Evolutionary conservation across 2,113 vertebrate genomes (phyloP).

Genomic region (Hippopotamus amphibius): DNA sequence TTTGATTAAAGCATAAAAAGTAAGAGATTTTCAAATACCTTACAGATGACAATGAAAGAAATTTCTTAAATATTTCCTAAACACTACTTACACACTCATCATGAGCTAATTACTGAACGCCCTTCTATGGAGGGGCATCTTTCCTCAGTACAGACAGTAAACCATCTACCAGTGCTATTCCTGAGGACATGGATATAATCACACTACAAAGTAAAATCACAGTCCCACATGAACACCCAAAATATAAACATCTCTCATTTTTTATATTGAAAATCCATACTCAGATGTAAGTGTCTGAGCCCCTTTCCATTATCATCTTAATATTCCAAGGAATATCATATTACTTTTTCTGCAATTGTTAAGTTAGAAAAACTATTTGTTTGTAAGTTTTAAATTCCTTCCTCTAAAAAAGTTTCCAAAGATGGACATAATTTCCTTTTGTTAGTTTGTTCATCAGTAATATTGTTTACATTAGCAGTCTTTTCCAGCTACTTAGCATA

Average conservation of each 20-base stretch:
- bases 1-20: conserved; percentile 58
- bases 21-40: background rate
- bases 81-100: background rate
- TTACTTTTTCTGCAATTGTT: background rate
- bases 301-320: background rate
- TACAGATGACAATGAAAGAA: background rate
- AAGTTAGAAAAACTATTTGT: background rate
- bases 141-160: background rate
- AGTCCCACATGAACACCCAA: background rate
- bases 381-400: conserved; percentile 17
- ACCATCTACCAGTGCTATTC: background rate
- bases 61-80: background rate
- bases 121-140: background rate
- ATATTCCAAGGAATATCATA: background rate
- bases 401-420: background rate
- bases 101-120: background rate
- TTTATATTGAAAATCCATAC: background rate
- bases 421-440: conserved; percentile 4
- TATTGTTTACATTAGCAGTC: conserved; percentile 4
- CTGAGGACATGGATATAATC: background rate
- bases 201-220: background rate
- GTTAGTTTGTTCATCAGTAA: conserved; percentile 12
- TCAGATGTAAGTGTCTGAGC: background rate
- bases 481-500: background rate
- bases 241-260: background rate